Evolutionary conservation across 2,797 vertebrate species (phyloP).

Genomic region (Cyprinella venusta): DNA sequence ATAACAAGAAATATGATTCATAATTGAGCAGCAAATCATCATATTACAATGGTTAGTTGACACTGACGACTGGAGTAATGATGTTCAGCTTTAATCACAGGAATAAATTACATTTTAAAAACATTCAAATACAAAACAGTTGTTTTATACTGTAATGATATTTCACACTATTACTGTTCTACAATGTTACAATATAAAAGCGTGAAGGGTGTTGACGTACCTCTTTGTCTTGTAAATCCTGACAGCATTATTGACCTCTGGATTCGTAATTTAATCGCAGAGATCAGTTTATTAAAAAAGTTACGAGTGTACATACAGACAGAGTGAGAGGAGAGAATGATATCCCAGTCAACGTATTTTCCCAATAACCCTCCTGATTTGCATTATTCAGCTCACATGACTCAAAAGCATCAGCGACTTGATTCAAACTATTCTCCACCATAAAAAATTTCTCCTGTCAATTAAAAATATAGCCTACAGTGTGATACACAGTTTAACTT

Average conservation of each 20-base stretch:
- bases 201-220: background rate
- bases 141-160: background rate
- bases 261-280: background rate
- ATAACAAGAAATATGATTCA: background rate
- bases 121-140: background rate
- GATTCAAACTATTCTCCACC: background rate
- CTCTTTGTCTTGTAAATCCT: background rate
- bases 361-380: slow-evolving; percentile 5
- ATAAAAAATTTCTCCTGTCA: background rate
- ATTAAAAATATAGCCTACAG: background rate
- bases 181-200: background rate
- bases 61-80: background rate
- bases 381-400: slow-evolving; percentile 15
- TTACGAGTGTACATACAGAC: background rate
- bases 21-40: background rate
- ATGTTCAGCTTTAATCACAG: background rate
- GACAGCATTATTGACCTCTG: background rate
- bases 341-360: background rate
- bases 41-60: background rate
- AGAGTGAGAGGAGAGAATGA: background rate
- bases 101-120: background rate
- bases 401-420: background rate
- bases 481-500: background rate
- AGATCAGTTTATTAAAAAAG: background rate
- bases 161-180: background rate